Base-by-base conservation (phyloP, 1,140 invertebrate species). In the Platorchestia sp. region DNA sequence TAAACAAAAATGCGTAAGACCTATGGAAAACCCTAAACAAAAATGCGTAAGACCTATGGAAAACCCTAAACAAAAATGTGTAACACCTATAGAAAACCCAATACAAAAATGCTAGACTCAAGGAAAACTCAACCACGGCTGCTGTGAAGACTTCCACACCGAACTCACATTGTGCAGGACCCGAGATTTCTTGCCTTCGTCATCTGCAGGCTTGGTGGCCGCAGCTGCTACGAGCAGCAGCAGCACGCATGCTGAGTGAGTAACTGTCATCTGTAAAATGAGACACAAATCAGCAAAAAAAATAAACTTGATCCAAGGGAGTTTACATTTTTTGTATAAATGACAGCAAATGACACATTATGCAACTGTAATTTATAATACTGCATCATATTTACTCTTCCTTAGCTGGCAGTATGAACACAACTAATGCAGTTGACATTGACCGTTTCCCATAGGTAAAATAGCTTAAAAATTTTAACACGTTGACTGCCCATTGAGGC, bases 191-290 rank as follows among this genome's bases (percentile, higher is more conserved):
- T 95, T 95, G 43, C 44, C 51, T 75, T 95, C 95, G 45, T 95
- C 95, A 95, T 95, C 95, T 27, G 89, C 89, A 51, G 95, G 95
- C 91, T 95, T 95, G 87, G 95, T 95, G 42, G 45, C 86, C 7
- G 86, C 90, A 1, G 91, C 95, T 44, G 89, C 45, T 41, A 95
- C 95, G 10, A 95, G 59, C 95, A 95, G 51, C 75, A 95, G 59
- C 45, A 93, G 36, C 16, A 93, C 0, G 40, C 91, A 93, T 6
- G 91, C 40, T 47, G 91, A 44, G 36, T 93, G 43, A 7, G 40
- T 44, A 10, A 42, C 45, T 44, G 91, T 44, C 91, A 93, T 93
- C 91, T 93, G 91, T 3, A 93, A 93, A 45, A 93, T 75, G 27
- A 27, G 59, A 36, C 10, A 75, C 36, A 75, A 75, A 75, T 36